These are phyloP conservation scores for Gonioctena quinquepunctata DNA, from an alignment of 1,140 invertebrate genomes.

Conservation along the genomic window DNA sequence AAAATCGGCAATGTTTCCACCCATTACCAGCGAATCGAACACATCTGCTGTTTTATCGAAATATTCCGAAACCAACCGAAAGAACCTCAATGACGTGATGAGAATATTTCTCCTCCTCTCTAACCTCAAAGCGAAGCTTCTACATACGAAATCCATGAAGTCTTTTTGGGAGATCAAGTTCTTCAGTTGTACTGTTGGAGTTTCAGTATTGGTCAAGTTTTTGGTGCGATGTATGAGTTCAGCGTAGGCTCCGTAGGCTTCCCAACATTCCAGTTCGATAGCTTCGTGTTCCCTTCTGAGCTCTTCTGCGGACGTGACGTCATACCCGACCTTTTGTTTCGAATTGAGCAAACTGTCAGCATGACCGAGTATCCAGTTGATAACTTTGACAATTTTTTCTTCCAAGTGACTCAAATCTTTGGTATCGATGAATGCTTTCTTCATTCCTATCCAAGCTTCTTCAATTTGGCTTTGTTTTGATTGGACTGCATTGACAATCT, in stretches of 20 bases:
- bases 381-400: constrained; percentile 68
- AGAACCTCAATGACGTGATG: constrained; percentile 76
- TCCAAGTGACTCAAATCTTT: constrained; percentile 66
- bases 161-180: constrained; percentile 70
- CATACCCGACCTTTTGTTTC: constrained; percentile 73
- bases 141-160: constrained; percentile 80
- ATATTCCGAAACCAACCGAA: constrained; percentile 74
- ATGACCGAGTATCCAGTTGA: constrained; percentile 74
- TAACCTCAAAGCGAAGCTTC: constrained; percentile 76
- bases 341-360: constrained; percentile 73
- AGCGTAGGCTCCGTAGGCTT: constrained; percentile 76
- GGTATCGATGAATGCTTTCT: constrained; percentile 63
- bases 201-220: constrained; percentile 58
- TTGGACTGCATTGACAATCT: constrained; percentile 63
- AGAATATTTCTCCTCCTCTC: constrained; percentile 75
- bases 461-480: constrained; percentile 65
- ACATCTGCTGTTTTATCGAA: constrained; percentile 69
- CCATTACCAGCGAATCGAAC: constrained; percentile 69
- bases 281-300: constrained; percentile 74
- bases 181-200: constrained; percentile 54
- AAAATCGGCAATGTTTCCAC: constrained; percentile 61
- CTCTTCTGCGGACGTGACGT: constrained; percentile 71
- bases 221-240: constrained; percentile 74
- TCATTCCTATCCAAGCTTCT: constrained; percentile 64
- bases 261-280: constrained; percentile 76